phyloP scores from a whole-genome alignment of 2,888 invertebrate genomes.

The Salticus scenicus region DNA sequence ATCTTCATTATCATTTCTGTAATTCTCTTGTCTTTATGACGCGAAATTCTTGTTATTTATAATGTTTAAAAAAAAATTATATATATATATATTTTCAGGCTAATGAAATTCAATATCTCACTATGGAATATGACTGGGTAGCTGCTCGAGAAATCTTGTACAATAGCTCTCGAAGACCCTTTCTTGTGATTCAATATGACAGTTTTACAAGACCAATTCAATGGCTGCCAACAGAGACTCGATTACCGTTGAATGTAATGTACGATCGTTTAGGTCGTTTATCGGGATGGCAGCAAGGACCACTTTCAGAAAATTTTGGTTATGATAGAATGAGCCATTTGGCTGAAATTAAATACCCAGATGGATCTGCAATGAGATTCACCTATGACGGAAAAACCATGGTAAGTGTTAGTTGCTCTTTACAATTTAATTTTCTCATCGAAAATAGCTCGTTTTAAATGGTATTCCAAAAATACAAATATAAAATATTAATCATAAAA shows the following conservation, averaged over 20 bases:
- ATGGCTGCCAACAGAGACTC: constrained; percentile 80
- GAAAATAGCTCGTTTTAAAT: too few relatives aligned
- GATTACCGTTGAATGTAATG: constrained; percentile 91
- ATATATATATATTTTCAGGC: constrained; percentile 77
- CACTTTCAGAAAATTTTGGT: constrained; percentile 90
- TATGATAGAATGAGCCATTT: constrained; percentile 93
- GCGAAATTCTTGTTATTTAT: too few relatives aligned
- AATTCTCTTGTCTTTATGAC: not conserved
- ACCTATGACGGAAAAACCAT: constrained; percentile 85
- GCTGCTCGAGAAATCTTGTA: constrained; percentile 76
- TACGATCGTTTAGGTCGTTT: constrained; percentile 93
- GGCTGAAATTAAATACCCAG: constrained; percentile 91
- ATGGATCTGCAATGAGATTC: constrained; percentile 91
- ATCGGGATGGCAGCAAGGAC: constrained; percentile 94
- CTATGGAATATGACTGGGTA: constrained; percentile 87
- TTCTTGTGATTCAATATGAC: constrained; percentile 76
- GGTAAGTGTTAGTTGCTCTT: constrained; percentile 51
- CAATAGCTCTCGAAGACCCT: constrained; percentile 81
- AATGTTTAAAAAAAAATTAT: too few relatives aligned
- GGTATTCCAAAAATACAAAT: too few relatives aligned
- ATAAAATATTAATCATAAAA: too few relatives aligned
- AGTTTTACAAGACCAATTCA: constrained; percentile 75
- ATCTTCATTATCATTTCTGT: not conserved
- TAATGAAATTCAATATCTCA: constrained; percentile 92
- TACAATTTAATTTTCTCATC: too few relatives aligned